Base-by-base conservation (phyloP, 2,797 vertebrate genomes). In the Anas bernieri region DNA sequence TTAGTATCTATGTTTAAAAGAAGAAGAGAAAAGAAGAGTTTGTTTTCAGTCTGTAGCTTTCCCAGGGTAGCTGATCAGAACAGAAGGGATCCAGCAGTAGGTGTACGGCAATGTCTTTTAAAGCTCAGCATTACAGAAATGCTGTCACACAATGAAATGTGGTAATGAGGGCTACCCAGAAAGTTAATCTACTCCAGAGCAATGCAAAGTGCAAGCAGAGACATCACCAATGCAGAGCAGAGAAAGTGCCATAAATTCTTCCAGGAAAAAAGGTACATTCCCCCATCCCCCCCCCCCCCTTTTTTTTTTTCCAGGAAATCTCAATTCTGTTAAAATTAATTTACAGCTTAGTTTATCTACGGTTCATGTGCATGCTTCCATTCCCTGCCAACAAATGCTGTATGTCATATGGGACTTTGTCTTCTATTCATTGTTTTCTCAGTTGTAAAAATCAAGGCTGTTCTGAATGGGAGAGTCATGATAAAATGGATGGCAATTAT, bases 261-360 rank as follows among this genome's bases (percentile, higher is more conserved):
- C 43, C 45, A 28, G 74, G 79, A 93, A 74, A 39, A 39, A 93
- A 74, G n/a, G n/a, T n/a, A n/a, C n/a, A n/a, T n/a, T 46, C 18
- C 45, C 3, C 45, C 2, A n/a, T n/a, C 21, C 46, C 21, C 45
- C 45, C 43, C 18, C 18, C 45, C 18, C 10, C 1, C 1, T 11
- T 46, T 46, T 21, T 21, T 41, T 54, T 11, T 72, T 90, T 88
- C 67, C 54, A 55, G 78, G 86, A 93, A 92, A 85, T 62, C 11
- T 85, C 56, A 35, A 13, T 75, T 85, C 26, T 50, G 39, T 72
- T 77, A 77, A 77, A 87, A 91, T 62, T 72, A 92, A 91, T 85
- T 83, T 87, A 62, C 54, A 91, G 28, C 30, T 72, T 64, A 59
- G 58, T 92, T 95, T 89, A 91, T 78, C 78, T 85, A 8, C 45